These are phyloP conservation scores for Bugulina stolonifera DNA, from an alignment of 2,888 invertebrate genomes.

Conservation along the genomic window DNA sequence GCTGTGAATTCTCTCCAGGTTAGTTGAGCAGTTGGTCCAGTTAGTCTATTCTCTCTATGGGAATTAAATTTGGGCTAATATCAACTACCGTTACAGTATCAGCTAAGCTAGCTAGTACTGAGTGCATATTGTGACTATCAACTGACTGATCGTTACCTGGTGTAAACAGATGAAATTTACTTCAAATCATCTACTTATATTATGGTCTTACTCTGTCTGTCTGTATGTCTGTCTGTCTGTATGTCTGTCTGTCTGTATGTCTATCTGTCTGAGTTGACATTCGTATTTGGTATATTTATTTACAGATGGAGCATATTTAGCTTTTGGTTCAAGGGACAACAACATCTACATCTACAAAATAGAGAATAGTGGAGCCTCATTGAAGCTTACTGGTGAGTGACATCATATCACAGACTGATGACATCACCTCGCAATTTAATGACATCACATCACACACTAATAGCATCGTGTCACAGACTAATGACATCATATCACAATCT, in stretches of 20 bases:
- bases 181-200: too few relatives aligned
- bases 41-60: too few relatives aligned
- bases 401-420: neutral
- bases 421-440: neutral
- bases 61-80: too few relatives aligned
- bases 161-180: neutral
- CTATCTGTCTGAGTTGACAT: neutral
- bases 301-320: slow-evolving; percentile 70
- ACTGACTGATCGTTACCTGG: neutral
- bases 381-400: neutral
- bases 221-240: neutral
- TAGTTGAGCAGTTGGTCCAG: too few relatives aligned
- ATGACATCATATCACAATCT: neutral
- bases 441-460: too few relatives aligned
- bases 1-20: slow-evolving; percentile 55
- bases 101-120: too few relatives aligned
- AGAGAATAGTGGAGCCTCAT: neutral
- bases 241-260: neutral
- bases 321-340: slow-evolving; percentile 82
- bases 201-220: too few relatives aligned
- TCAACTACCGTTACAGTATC: too few relatives aligned
- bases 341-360: slow-evolving; percentile 72
- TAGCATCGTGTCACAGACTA: neutral
- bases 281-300: slow-evolving; percentile 50
- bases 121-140: too few relatives aligned